Base-by-base conservation (phyloP, 2,888 invertebrate species). In the Heliconius cydno region DNA sequence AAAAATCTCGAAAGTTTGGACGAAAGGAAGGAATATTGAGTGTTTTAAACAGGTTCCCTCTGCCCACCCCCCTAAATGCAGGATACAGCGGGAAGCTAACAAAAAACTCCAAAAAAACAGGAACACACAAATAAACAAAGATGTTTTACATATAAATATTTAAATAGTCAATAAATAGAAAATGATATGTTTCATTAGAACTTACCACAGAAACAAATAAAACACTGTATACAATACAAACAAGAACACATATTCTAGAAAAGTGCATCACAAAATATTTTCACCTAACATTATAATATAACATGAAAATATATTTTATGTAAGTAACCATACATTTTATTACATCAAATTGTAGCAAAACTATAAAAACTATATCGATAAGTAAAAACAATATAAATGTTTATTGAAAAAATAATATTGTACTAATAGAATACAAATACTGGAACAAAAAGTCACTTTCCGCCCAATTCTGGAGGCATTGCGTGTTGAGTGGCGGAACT, bases 241-340 rank as follows among this genome's bases (percentile, higher is more conserved):
- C 30, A 70, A 70, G 19, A 25, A 41, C 28, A 60, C 41, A 52
- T 30, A 75, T 46, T 25, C 63, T 60, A 68, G n/a, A 67, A 38
- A 67, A 71, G 38, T 78, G 52, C 80, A 78, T 78, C 67, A 22
- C 67, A 78, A 78, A 76, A 78, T 67, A 52, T 76, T 65, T 63
- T 38, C 71, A 65, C n/a, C 3, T 70, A 63, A 77, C 52, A 79
- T 73, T 65, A 74, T 63, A 67, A 15, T 15, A n/a, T 22, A 0
- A n/a, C 4, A 15, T 13, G 38, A 34, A n/a, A 38, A 34, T 12
- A 57, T n/a, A 60, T 41, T 25, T 70, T 41, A 41, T 34, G 2
- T 34, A 38, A 60, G 10, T 46, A 41, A 5, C 13, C 5, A 13
- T 70, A n/a, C 25, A 41, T 41, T 70, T 70, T 70, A 70, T 70